Conservation (phyloP, 2,888 invertebrate species). For the Aproaerema taeniolella region DNA sequence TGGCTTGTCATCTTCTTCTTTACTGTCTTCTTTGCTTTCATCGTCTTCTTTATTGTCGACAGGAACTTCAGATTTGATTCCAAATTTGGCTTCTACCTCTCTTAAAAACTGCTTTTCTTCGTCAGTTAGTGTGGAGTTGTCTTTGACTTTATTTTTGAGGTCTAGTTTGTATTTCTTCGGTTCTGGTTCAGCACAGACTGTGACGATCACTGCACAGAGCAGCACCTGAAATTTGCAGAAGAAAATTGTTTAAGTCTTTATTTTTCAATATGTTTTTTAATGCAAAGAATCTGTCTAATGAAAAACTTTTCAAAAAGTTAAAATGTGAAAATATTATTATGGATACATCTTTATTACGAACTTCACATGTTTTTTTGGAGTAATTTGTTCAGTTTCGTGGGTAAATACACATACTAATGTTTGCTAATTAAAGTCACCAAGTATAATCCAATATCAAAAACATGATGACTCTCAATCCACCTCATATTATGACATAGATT, state of each 20-base stretch:
- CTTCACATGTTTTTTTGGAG: no score
- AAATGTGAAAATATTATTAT: neutral
- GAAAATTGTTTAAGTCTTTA: conserved; percentile 9
- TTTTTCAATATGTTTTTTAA: no score
- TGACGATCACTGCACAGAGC: conserved; percentile 39
- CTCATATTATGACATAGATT: no score
- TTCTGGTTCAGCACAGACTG: conserved; percentile 49
- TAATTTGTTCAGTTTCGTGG: no score
- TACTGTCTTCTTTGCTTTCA: conserved; percentile 13
- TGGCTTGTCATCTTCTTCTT: conserved; percentile 15
- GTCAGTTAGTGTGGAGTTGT: conserved; percentile 47
- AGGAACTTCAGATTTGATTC: conserved; percentile 49
- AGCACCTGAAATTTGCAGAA: conserved; percentile 55
- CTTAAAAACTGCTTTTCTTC: conserved; percentile 64
- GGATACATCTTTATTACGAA: no score
- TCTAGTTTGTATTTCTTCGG: conserved; percentile 63
- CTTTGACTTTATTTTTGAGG: conserved; percentile 42
- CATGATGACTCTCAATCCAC: no score
- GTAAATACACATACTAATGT: no score
- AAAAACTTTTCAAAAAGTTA: no score
- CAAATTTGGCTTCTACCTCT: conserved; percentile 69
- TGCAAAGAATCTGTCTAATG: no score
- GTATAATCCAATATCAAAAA: no score
- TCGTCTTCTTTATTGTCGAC: conserved; percentile 33
- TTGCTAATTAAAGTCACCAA: no score